Evolutionary conservation across 2,113 vertebrate genomes (phyloP).

Genomic region (Chloroceryle aenea): DNA sequence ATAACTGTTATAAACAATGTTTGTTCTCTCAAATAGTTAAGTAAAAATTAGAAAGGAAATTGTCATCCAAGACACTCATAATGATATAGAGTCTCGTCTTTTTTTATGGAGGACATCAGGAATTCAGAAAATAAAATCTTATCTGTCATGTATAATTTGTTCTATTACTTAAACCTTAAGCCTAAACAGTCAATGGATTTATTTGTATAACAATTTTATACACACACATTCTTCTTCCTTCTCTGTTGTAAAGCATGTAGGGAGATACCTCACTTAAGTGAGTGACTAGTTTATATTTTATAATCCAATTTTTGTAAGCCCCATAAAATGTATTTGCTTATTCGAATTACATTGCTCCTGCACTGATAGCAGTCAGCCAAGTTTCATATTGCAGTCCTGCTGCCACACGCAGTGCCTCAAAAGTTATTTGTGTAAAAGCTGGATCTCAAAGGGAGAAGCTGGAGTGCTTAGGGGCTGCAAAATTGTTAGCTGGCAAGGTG

Average conservation of each 20-base stretch:
- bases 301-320: neutral
- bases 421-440: neutral
- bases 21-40: neutral
- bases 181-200: neutral
- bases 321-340: neutral
- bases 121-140: neutral
- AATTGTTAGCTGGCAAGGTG: neutral
- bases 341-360: neutral
- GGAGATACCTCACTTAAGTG: neutral
- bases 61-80: neutral
- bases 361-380: neutral
- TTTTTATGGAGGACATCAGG: neutral
- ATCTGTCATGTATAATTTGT: neutral
- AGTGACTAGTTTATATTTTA: neutral
- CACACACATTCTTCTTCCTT: neutral
- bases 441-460: neutral
- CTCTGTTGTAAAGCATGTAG: neutral
- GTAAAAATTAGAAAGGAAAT: neutral
- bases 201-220: neutral
- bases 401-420: neutral
- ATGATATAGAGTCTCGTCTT: neutral
- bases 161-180: neutral
- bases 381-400: neutral
- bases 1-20: neutral
- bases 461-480: neutral